Evolutionary conservation across 92 coral and sea anemone genomes (phyloP).

Genomic region (Galaxea fascicularis): DNA sequence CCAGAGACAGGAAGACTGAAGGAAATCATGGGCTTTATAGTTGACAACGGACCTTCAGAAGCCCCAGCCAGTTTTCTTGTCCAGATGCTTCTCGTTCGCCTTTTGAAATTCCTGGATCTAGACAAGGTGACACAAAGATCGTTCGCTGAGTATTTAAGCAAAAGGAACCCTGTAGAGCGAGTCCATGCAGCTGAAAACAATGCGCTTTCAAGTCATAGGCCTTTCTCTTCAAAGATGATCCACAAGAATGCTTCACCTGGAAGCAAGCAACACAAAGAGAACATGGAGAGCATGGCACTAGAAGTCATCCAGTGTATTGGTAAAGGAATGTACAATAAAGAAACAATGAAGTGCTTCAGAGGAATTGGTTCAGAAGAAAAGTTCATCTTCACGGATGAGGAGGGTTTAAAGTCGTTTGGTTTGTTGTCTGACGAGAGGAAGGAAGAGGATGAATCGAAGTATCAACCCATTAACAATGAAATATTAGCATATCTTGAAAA

Average conservation of each 20-base stretch:
- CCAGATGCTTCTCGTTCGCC: conserved; percentile 54
- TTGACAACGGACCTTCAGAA: conserved; percentile 77
- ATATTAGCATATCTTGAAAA: conserved; percentile 20
- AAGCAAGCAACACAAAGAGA: conserved; percentile 53
- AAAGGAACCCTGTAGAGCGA: conserved; percentile 58
- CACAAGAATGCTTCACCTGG: conserved; percentile 57
- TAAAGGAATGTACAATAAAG: conserved; percentile 34
- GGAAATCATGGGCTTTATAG: conserved; percentile 58
- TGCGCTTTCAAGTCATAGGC: conserved; percentile 59
- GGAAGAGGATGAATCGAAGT: conserved; percentile 17
- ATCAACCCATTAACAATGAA: not conserved
- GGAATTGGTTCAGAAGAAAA: conserved; percentile 31
- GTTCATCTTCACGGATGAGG: conserved; percentile 57
- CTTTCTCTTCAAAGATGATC: conserved; percentile 41
- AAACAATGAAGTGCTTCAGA: conserved; percentile 36
- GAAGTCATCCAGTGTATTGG: conserved; percentile 47
- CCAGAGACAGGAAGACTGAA: conserved; percentile 68
- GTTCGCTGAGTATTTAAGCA: no score
- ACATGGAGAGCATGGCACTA: conserved; percentile 68
- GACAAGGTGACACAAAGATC: conserved; percentile 54
- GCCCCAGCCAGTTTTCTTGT: conserved; percentile 45
- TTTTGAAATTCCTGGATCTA: conserved; percentile 40
- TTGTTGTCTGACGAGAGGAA: conserved; percentile 54
- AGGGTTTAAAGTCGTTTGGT: conserved; percentile 36
- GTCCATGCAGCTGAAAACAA: conserved; percentile 62